Conservation (phyloP, 2,888 invertebrate genomes). For the Tricholauxania praeusta region DNA sequence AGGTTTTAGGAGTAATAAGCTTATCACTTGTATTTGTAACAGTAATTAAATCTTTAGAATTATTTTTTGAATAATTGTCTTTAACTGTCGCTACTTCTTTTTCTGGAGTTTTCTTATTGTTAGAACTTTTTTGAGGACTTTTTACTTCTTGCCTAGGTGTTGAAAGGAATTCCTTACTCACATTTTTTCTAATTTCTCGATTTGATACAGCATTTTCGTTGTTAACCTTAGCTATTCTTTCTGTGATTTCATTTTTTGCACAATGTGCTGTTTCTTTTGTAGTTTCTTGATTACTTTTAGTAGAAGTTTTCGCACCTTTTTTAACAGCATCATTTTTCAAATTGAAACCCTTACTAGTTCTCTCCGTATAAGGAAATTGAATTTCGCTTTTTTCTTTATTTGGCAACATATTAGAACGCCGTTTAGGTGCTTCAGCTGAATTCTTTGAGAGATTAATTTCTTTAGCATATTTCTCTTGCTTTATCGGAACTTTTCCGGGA, state of each 20-base stretch:
- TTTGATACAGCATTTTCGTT: no score
- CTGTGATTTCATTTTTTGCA: no score
- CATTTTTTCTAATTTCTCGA: no score
- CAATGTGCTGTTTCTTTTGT: no score
- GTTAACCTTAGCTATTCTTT: no score
- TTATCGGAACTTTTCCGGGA: no score
- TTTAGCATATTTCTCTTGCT: background rate
- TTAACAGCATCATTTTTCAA: slow-evolving; percentile 17
- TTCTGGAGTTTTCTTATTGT: background rate
- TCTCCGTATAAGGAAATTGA: background rate
- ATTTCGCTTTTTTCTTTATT: slow-evolving; percentile 8
- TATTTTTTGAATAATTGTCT: no score
- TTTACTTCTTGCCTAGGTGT: background rate
- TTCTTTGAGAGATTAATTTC: background rate
- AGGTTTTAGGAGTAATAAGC: background rate
- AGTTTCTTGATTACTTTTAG: no score
- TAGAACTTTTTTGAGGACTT: background rate
- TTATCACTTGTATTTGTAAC: no score
- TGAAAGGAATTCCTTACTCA: no score
- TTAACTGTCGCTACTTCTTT: background rate
- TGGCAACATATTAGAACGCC: slow-evolving; percentile 34
- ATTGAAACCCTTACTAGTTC: slow-evolving; percentile 10
- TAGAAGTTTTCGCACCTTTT: no score
- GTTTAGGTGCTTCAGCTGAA: slow-evolving; percentile 18
- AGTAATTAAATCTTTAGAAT: no score